A percentile compares a stretch with the other conserved stretches of the same genome.
Evolutionary conservation across 2,888 invertebrate species (phyloP).

Genomic region (Lasioglossum figueresi): DNA sequence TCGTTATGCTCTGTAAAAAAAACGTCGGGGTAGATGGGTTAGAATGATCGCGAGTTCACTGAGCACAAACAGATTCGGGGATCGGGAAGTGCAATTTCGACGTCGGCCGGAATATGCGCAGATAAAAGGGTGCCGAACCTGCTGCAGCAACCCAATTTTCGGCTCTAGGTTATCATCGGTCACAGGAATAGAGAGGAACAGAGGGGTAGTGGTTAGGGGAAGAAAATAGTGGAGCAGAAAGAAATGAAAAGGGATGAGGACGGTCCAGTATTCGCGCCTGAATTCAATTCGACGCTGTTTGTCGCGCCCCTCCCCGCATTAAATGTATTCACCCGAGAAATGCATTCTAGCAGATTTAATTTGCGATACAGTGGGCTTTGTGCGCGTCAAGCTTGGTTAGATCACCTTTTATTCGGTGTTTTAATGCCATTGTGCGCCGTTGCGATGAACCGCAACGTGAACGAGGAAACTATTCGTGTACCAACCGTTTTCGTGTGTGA

Average conservation of each 20-base stretch:
- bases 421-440: neutral
- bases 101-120: constrained; percentile 4
- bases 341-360: constrained; percentile 58
- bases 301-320: neutral
- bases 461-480: neutral
- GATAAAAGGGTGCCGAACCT: constrained; percentile 39
- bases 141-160: constrained; percentile 54
- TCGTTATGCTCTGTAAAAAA: constrained; percentile 18
- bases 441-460: neutral
- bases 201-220: neutral
- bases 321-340: constrained; percentile 54
- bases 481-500: neutral
- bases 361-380: constrained; percentile 25
- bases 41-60: constrained; percentile 23
- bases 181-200: neutral
- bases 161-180: constrained; percentile 12
- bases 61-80: constrained; percentile 41
- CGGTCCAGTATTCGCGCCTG: constrained; percentile 9
- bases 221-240: neutral
- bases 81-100: constrained; percentile 48
- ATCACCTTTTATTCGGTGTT: neutral
- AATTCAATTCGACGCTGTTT: neutral
- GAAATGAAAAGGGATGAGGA: neutral
- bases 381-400: neutral
- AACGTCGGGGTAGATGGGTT: constrained; percentile 4